A percentile compares a stretch with the other conserved stretches of the same genome.
Evolutionary conservation across 2,113 vertebrate species (phyloP).

Genomic region (Pelmatolapia mariae): DNA sequence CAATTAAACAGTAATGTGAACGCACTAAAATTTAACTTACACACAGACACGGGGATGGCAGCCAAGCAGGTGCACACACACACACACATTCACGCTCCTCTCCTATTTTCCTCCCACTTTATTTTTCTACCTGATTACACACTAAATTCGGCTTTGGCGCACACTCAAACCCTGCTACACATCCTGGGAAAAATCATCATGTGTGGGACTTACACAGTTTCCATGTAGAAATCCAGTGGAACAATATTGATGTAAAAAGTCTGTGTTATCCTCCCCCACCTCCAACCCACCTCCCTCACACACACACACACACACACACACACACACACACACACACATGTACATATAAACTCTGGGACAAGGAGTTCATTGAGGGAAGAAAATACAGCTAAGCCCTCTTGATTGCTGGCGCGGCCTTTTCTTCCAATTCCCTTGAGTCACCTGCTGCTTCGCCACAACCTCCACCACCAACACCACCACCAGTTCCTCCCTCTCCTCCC

Average conservation of each 20-base stretch:
- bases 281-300: neutral
- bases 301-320: neutral
- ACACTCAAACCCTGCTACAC: neutral
- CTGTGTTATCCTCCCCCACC: neutral
- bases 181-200: conserved; percentile 37
- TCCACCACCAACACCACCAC: neutral
- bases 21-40: neutral
- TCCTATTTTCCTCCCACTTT: neutral
- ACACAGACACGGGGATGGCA: neutral
- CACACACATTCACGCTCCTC: neutral
- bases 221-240: conserved; percentile 39
- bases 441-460: conserved; percentile 10
- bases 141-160: conserved; percentile 21
- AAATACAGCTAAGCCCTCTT: conserved; percentile 33
- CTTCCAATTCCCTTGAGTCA: conserved; percentile 29
- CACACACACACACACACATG: neutral
- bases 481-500: neutral
- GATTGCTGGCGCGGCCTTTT: conserved; percentile 31
- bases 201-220: conserved; percentile 31
- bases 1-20: neutral
- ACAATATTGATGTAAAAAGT: conserved; percentile 37
- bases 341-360: neutral
- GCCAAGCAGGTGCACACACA: conserved; percentile 18
- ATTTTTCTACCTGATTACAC: conserved; percentile 46
- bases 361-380: conserved; percentile 45